Evolutionary conservation across 2,113 vertebrate species (phyloP).

Genomic region (Psilopsiagon aymara): DNA sequence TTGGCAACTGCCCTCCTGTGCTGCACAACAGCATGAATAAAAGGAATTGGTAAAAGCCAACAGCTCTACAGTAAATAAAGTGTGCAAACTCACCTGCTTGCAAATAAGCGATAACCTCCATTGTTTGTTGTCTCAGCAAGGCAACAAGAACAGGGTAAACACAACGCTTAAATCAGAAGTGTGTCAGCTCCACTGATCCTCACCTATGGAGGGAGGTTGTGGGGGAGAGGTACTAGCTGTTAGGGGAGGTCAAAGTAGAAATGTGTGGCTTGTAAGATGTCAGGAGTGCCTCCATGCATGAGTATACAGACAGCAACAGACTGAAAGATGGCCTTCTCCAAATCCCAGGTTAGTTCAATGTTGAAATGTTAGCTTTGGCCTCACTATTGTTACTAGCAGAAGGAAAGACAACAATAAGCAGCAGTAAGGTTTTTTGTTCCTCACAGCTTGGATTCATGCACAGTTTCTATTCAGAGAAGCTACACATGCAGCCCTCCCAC

Average conservation of each 20-base stretch:
- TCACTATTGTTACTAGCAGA: rapidly evolving
- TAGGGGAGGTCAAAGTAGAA: neutral
- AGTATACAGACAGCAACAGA: neutral
- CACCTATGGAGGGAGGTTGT: neutral
- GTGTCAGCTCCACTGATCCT: neutral
- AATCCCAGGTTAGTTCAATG: neutral
- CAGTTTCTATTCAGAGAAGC: neutral
- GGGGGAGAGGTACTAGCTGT: neutral
- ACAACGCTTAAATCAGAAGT: neutral
- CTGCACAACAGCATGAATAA: conserved; percentile 16
- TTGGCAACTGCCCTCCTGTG: neutral
- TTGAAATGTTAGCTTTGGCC: neutral
- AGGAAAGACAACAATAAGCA: neutral
- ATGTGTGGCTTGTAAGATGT: rapidly evolving
- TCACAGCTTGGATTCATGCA: rapidly evolving
- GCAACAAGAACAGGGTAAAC: neutral
- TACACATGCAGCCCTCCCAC: neutral
- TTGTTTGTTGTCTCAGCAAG: neutral
- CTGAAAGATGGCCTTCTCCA: neutral
- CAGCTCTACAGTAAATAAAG: neutral
- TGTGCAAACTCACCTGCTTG: neutral
- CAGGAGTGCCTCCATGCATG: rapidly evolving
- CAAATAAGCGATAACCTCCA: neutral
- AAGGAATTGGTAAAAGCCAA: neutral
- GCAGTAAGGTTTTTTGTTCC: neutral